A percentile compares a stretch with the other conserved stretches of the same genome.
Evolutionary conservation across 2,797 vertebrate species (phyloP).

Genomic region (Tinamus major): DNA sequence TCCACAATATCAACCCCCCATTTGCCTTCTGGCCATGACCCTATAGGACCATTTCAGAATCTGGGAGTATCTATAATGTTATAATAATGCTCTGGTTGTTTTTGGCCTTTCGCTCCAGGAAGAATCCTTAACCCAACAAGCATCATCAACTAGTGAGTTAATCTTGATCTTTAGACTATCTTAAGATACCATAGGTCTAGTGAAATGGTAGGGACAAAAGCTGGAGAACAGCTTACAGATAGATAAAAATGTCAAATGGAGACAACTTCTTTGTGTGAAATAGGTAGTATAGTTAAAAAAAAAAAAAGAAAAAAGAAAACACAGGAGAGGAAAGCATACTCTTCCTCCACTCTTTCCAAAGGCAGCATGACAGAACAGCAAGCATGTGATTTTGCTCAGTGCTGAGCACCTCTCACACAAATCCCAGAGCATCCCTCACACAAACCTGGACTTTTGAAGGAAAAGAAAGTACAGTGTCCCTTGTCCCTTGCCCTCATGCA

Average conservation of each 20-base stretch:
- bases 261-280: fast-evolving
- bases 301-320: neutral
- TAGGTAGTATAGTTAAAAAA: neutral
- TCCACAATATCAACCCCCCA: neutral
- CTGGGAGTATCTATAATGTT: neutral
- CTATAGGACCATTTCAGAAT: neutral
- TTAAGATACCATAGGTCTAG: neutral
- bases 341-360: neutral
- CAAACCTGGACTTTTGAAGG: neutral
- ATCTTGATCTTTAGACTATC: neutral
- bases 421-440: neutral
- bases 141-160: neutral
- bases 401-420: neutral
- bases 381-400: neutral
- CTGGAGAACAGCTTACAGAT: neutral
- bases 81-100: neutral
- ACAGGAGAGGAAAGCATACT: neutral
- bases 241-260: neutral
- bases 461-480: neutral
- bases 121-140: neutral
- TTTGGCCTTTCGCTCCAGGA: neutral
- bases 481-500: neutral
- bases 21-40: neutral
- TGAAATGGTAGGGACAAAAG: neutral
- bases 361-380: neutral